Evolutionary conservation across 2,113 vertebrate genomes (phyloP), one percentile per base, ranked within the genome.

Genomic region (Podilymbus podiceps): DNA sequence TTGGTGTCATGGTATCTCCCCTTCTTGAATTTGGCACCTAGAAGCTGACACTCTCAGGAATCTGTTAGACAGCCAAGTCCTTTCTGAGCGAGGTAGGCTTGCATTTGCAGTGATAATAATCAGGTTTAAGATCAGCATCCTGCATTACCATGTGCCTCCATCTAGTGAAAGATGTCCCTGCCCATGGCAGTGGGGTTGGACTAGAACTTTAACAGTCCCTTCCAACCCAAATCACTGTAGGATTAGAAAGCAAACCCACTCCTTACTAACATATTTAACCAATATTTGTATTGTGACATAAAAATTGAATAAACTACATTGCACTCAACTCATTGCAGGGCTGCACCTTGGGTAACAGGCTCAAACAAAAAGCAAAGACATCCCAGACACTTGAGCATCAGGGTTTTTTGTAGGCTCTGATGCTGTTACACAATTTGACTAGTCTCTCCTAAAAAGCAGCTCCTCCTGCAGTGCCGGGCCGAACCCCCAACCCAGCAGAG

Each of bases 401-500:
- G 55, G 33, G 6, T 3, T 0, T 5, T 77, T 19, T 63, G 38
- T 12, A 42, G 60, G 46, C 19, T 86, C n/a, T 63, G 52, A 30
- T 17, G 33, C 31, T 5, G 4, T 33, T n/a, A 40, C 8, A 18
- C 6, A 30, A 15, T 38, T 33, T 46, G 19, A 35, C 14, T 1
- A 7, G 19, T 56, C 22, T 49, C 46, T 73, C 84, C 86, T 52
- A 42, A 55, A 68, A 35, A 25, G 11, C 52, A 78, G 56, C 1
- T 58, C 44, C n/a, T 23, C 27, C 50, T 15, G 15, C 77, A 60
- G 71, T 3, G 3, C 17, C 10, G 1, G 24, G 23, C 42, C 1
- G 4, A 50, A 15, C 4, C 27, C 69, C 47, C 7, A 7, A 2
- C 63, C 16, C 2, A 0, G 23, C 5, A 0, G 9, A 38, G n/a